These are phyloP conservation scores for Chiridota heheva DNA, from an alignment of 35 echinoderm and acorn worm species.

Conservation along the genomic window DNA sequence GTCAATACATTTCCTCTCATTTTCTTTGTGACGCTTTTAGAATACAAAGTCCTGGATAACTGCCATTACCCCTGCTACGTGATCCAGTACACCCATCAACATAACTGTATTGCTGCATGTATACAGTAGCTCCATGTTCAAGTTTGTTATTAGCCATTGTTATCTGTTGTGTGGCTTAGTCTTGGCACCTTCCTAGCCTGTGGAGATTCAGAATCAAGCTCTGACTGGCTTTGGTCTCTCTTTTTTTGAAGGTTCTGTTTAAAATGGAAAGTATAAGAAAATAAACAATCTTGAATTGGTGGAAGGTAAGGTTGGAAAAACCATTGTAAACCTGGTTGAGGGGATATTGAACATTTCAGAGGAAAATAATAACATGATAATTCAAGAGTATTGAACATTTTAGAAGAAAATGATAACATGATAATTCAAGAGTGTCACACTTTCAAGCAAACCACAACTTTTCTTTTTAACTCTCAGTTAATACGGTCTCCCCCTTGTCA, in stretches of 20 bases:
- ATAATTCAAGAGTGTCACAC: not conserved
- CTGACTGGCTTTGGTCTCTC: conserved; percentile 64
- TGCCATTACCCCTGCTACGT: not conserved
- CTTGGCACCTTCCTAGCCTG: conserved; percentile 78
- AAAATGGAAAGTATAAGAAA: not conserved
- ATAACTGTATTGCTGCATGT: not conserved
- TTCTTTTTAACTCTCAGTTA: too few species aligned
- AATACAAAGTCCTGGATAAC: not conserved
- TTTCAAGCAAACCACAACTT: not conserved
- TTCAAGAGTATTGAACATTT: not conserved
- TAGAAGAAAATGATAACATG: not conserved
- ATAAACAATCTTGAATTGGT: not conserved
- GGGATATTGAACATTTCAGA: too few species aligned
- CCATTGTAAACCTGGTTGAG: too few species aligned
- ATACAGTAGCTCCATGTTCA: too few species aligned
- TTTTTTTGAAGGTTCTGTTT: conserved; percentile 84
- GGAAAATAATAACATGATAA: not conserved
- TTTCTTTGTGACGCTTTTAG: not conserved
- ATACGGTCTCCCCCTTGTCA: too few species aligned
- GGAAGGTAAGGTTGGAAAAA: too few species aligned
- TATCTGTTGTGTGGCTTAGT: conserved; percentile 51
- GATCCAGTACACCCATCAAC: not conserved
- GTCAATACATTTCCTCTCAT: not conserved
- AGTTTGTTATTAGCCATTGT: conserved; percentile 29
- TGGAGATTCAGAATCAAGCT: conserved; percentile 65